A percentile compares a stretch with the other conserved stretches of the same genome.
These are phyloP conservation scores for Cryptus viduatorius DNA, from an alignment of 2,888 invertebrate genomes.

Conservation along the genomic window DNA sequence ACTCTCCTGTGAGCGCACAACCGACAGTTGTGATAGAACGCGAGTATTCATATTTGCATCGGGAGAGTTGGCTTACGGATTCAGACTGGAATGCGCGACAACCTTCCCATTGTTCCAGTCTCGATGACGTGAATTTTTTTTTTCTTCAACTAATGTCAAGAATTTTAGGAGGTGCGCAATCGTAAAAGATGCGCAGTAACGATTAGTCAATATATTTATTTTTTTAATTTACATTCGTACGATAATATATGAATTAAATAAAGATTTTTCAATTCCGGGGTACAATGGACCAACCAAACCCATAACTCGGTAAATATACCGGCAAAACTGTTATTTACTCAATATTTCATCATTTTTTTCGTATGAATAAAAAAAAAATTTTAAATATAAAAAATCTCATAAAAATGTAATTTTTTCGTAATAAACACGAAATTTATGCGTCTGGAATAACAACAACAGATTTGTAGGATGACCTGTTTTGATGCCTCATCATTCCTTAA, in stretches of 20 bases:
- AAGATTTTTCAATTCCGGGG: slow-evolving; percentile 1
- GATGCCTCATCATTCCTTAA: no score
- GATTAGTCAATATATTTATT: neutral
- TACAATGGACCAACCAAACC: no score
- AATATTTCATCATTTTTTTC: no score
- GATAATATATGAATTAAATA: neutral
- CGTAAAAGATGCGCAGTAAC: neutral
- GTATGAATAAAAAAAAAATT: no score
- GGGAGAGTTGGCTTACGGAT: slow-evolving; percentile 62
- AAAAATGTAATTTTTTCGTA: no score
- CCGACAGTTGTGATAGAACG: slow-evolving; percentile 18
- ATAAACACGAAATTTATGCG: no score
- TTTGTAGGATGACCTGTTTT: no score
- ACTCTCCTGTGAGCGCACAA: slow-evolving; percentile 16
- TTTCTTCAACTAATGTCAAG: slow-evolving; percentile 45
- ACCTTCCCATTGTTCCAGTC: slow-evolving; percentile 50
- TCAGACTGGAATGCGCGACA: slow-evolving; percentile 65
- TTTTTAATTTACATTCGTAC: neutral
- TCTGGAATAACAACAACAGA: no score
- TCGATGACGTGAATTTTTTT: neutral
- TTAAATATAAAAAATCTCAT: no score
- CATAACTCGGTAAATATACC: no score
- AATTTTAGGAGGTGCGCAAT: slow-evolving; percentile 37
- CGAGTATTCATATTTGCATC: slow-evolving; percentile 31
- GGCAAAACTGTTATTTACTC: no score